These are phyloP conservation scores for Toxostoma redivivum DNA, from an alignment of 2,113 vertebrate species.

Conservation along the genomic window DNA sequence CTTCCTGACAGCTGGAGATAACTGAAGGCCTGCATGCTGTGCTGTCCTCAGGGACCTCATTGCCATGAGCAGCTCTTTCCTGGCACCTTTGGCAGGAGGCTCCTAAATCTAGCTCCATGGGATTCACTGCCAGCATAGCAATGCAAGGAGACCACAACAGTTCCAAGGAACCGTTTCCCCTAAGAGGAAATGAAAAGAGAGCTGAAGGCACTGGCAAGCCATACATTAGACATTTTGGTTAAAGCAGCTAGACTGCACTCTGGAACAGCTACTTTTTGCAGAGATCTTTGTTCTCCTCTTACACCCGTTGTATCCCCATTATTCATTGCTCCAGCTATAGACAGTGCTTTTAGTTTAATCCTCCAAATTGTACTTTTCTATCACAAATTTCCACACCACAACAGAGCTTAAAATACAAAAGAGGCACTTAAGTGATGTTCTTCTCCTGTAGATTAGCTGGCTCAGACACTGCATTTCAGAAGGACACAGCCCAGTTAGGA, in stretches of 20 bases:
- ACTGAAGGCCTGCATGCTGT: neutral
- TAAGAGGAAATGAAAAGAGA: slow-evolving; percentile 45
- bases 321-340: neutral
- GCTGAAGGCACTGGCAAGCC: slow-evolving; percentile 34
- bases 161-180: neutral
- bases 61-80: neutral
- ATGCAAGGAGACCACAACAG: neutral
- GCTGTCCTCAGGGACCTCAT: neutral
- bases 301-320: neutral
- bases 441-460: neutral
- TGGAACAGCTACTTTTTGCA: neutral
- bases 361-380: neutral
- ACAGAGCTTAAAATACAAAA: neutral
- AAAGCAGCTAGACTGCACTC: slow-evolving; percentile 17
- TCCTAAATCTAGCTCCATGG: neutral
- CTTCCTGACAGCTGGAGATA: neutral
- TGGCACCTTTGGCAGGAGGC: slow-evolving; percentile 38
- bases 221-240: neutral
- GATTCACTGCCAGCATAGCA: neutral
- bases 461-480: neutral
- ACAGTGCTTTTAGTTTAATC: neutral
- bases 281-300: neutral
- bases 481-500: neutral
- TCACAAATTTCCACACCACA: neutral
- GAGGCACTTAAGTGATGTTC: neutral